Base-by-base conservation (phyloP, 2,797 vertebrate species). In the Rhadinocentrus ornatus region DNA sequence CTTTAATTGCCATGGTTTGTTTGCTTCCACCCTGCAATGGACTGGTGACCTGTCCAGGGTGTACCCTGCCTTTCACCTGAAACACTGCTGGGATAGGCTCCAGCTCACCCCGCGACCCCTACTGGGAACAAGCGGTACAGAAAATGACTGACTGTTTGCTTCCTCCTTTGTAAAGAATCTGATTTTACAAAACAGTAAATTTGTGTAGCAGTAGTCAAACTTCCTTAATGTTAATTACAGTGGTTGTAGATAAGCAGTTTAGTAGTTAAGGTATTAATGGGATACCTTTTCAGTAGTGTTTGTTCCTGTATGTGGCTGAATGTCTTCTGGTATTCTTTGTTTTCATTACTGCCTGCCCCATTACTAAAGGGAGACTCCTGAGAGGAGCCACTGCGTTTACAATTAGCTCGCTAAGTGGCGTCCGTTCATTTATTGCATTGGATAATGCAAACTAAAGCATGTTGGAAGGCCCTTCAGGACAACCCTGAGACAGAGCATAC, bases 371-470 rank as follows among this genome's bases (percentile, higher is more conserved):
- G 35, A 62, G 6, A 26, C 71, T 55, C 50, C 71, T 22, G 48
- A 78, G 69, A 66, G 41, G 44, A 78, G 71, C 66, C 67, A 66
- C 70, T 78, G 71, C 63, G 67, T 77, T 83, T 57, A 86, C 83
- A 89, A 83, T 83, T 83, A 82, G 74, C 41, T 62, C 52, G 31
- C 80, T 76, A 78, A 83, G 66, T 76, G 32, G 44, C 63, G 76
- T 75, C 74, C 66, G 86, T 83, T 61, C 81, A 78, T 77, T 85
- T 82, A 69, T 71, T 8, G 7, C 71, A 61, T 72, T 66, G 46
- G 82, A 80, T 86, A 87, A 86, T 87, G 72, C 75, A 80, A 80
- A 80, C 73, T 82, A 76, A 46, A 68, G 70, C 78, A 79, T 54
- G 27, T 77, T 76, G 68, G 39, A 59, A 61, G 31, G 69, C 73